Conservation (phyloP, 2,113 vertebrate species). For the Rhagologus leucostigma region DNA sequence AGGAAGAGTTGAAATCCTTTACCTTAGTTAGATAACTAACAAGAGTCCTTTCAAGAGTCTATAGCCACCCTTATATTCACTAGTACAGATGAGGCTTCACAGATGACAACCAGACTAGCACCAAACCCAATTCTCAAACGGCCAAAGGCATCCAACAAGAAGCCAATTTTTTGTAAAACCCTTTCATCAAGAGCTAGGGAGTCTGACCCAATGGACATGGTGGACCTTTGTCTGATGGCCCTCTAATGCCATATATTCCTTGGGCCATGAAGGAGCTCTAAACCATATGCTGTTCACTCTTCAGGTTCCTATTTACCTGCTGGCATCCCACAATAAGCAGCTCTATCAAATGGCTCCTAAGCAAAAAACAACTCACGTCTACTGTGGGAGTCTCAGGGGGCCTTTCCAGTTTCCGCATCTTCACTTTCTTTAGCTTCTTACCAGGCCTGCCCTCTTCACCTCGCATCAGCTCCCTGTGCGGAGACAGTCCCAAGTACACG, state of each 20-base stretch:
- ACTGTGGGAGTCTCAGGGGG: constrained; percentile 93
- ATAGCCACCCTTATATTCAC: not conserved
- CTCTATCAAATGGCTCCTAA: not conserved
- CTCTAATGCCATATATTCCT: not conserved
- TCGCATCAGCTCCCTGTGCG: constrained; percentile 87
- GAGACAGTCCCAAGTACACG: not conserved
- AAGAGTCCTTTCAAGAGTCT: not conserved
- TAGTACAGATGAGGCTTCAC: not conserved
- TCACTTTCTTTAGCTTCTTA: constrained; percentile 92
- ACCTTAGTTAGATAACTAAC: not conserved
- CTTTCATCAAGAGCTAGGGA: not conserved
- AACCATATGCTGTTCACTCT: not conserved
- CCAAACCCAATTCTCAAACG: not conserved
- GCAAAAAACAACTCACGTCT: constrained; percentile 79
- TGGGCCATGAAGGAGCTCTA: not conserved
- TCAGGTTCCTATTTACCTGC: not conserved
- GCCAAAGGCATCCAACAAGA: not conserved
- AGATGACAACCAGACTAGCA: not conserved
- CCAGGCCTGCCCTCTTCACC: constrained; percentile 91
- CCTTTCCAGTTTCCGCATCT: constrained; percentile 87
- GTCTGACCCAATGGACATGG: accelerated
- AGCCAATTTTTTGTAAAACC: not conserved
- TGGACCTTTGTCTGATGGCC: not conserved
- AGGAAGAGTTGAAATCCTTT: not conserved
- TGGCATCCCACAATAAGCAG: not conserved